Percentiles rank a stretch among this genome's conserved stretches.
phyloP scores from a whole-genome alignment of 2,888 invertebrate species.

The Ischnus inquisitorius region DNA sequence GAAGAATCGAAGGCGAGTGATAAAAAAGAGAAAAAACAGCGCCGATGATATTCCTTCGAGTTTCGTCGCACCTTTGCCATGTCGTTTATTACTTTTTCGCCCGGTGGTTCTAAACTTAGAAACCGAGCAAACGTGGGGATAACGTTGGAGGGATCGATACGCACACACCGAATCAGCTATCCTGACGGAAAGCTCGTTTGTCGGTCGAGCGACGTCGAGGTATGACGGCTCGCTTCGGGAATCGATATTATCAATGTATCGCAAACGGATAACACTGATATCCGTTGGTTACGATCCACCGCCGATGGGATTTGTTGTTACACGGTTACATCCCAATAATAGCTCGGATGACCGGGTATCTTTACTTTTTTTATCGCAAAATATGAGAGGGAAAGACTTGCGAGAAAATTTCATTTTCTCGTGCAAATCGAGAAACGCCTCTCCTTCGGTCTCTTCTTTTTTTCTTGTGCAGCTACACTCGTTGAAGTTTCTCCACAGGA shows the following conservation, averaged over 20 bases:
- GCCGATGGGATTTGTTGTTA: background rate
- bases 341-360: background rate
- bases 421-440: too few species aligned
- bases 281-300: background rate
- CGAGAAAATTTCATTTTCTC: too few species aligned
- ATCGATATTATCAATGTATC: slow-evolving; percentile 38
- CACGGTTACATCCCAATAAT: background rate
- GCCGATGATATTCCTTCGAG: background rate
- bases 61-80: background rate
- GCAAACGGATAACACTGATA: slow-evolving; percentile 30
- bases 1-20: background rate
- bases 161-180: slow-evolving; percentile 39
- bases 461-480: too few species aligned
- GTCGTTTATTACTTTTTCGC: slow-evolving; percentile 27
- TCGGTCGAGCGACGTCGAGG: slow-evolving; percentile 25
- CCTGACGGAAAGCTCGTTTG: slow-evolving; percentile 45
- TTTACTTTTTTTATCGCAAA: too few species aligned
- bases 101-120: slow-evolving; percentile 36
- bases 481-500: background rate
- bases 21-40: slow-evolving; percentile 1
- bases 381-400: too few species aligned
- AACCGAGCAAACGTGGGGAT: slow-evolving; percentile 16
- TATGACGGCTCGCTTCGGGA: slow-evolving; percentile 30
- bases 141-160: slow-evolving; percentile 31
- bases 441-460: too few species aligned